Percentiles rank a stretch among this genome's conserved stretches.
phyloP scores from a whole-genome alignment of 2,797 vertebrate genomes.

The Phaenicophaeus curvirostris region DNA sequence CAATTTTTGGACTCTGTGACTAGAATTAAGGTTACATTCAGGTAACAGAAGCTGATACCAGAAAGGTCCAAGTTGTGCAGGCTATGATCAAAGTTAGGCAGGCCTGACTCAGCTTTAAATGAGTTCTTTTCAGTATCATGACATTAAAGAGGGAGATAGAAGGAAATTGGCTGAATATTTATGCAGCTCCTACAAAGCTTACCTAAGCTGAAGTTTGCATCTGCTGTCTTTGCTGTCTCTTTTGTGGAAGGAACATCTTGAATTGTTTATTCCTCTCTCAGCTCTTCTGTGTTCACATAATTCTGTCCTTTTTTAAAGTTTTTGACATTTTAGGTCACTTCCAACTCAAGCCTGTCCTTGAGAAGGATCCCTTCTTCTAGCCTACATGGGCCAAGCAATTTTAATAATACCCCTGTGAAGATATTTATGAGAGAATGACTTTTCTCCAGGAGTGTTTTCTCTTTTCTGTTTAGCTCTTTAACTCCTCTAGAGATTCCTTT shows the following conservation, averaged over 20 bases:
- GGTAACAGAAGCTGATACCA: neutral
- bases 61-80: neutral
- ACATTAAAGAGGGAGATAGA: slow-evolving; percentile 10
- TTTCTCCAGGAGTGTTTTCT: neutral
- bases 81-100: neutral
- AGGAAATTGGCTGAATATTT: slow-evolving; percentile 50
- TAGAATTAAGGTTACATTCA: slow-evolving; percentile 4
- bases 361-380: slow-evolving; percentile 9
- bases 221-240: slow-evolving; percentile 56
- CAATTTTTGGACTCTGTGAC: neutral
- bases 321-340: slow-evolving; percentile 60
- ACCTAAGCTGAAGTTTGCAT: slow-evolving; percentile 68
- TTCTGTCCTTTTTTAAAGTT: neutral
- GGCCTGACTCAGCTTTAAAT: slow-evolving; percentile 53
- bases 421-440: neutral
- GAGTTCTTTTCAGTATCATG: neutral
- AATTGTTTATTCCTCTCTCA: slow-evolving; percentile 64
- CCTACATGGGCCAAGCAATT: neutral
- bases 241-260: slow-evolving; percentile 52
- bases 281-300: slow-evolving; percentile 54
- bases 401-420: neutral
- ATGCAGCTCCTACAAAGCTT: slow-evolving; percentile 51
- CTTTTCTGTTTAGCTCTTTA: slow-evolving; percentile 3
- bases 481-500: slow-evolving; percentile 6
- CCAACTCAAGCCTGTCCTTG: slow-evolving; percentile 31